These are phyloP conservation scores for Struthio camelus DNA, from an alignment of 2,113 vertebrate genomes.

Conservation along the genomic window DNA sequence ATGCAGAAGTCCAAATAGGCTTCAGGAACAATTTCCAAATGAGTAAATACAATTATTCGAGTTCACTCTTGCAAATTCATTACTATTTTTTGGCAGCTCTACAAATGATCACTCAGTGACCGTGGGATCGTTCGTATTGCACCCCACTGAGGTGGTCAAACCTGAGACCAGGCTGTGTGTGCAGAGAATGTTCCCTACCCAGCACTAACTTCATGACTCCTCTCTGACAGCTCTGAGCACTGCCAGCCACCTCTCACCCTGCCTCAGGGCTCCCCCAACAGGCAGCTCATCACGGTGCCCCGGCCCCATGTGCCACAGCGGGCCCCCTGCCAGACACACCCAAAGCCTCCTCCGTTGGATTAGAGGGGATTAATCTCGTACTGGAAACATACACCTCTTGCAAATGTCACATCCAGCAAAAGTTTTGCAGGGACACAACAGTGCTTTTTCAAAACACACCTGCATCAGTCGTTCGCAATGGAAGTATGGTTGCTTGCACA, in stretches of 20 bases:
- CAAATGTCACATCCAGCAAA: not conserved
- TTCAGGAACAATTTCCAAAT: constrained; percentile 20
- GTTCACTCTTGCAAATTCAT: not conserved
- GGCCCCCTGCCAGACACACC: not conserved
- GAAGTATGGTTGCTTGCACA: not conserved
- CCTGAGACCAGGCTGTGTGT: not conserved
- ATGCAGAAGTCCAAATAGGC: not conserved
- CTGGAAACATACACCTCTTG: not conserved
- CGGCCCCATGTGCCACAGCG: not conserved
- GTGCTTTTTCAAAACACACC: not conserved
- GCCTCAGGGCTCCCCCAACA: not conserved
- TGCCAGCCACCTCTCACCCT: rapidly evolving
- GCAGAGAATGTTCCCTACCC: not conserved
- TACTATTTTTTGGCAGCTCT: not conserved
- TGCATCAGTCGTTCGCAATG: not conserved
- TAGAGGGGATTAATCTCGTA: not conserved
- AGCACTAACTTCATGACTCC: not conserved
- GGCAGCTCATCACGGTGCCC: not conserved
- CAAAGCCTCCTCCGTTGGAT: not conserved
- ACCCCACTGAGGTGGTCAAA: not conserved
- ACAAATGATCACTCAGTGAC: not conserved
- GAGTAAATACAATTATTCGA: not conserved
- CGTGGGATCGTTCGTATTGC: not conserved
- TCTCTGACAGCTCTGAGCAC: not conserved
- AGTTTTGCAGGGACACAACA: not conserved